Evolutionary conservation across 2,797 vertebrate genomes (phyloP).

Genomic region (Lepilemur septentrionalis): DNA sequence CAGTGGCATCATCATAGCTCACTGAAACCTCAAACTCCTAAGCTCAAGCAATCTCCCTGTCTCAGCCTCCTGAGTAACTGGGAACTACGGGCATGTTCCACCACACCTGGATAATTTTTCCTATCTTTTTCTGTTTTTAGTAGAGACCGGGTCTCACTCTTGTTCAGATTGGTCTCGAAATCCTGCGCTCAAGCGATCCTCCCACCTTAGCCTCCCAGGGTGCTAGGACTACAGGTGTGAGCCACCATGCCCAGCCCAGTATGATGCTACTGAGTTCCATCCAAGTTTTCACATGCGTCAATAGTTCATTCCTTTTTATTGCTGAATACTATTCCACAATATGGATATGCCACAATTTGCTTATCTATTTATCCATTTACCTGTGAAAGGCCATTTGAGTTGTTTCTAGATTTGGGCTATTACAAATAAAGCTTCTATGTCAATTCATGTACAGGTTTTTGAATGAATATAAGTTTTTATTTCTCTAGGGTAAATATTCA

Average conservation of each 20-base stretch:
- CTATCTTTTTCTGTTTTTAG: not conserved
- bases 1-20: not conserved
- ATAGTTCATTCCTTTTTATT: not conserved
- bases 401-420: not conserved
- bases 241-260: not conserved
- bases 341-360: not conserved
- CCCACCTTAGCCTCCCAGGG: not conserved
- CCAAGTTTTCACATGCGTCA: not conserved
- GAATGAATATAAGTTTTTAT: not conserved
- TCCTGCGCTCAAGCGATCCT: not conserved
- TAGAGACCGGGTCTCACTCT: not conserved
- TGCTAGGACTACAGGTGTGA: not conserved
- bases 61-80: not conserved
- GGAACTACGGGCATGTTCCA: too few species aligned
- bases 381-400: not conserved
- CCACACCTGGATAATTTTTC: not conserved
- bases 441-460: not conserved
- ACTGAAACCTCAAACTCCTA: not conserved
- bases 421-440: not conserved
- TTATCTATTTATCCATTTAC: not conserved
- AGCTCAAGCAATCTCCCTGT: not conserved
- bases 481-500: slow-evolving; percentile 14
- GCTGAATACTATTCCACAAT: not conserved
- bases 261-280: not conserved
- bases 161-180: not conserved